These are phyloP conservation scores for Prionailurus viverrinus DNA, from an alignment of 2,113 vertebrate genomes.

Conservation along the genomic window DNA sequence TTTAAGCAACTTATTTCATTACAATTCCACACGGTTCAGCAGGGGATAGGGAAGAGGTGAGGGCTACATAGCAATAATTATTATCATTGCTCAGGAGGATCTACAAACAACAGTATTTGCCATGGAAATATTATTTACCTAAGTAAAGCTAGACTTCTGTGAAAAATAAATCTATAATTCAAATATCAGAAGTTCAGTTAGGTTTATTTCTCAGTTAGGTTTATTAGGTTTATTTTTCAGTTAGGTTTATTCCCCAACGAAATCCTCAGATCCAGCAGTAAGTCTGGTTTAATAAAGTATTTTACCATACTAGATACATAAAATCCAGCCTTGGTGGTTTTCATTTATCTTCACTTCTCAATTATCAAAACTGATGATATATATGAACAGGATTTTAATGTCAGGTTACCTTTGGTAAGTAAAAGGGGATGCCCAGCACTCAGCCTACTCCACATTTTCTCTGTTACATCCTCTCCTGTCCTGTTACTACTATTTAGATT, in stretches of 20 bases:
- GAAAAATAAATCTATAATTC: conserved; percentile 45
- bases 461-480: not conserved
- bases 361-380: not conserved
- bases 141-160: conserved; percentile 17
- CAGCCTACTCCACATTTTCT: not conserved
- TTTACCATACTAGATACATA: conserved; percentile 12
- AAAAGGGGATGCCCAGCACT: not conserved
- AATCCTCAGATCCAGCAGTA: not conserved
- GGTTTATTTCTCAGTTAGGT: not conserved
- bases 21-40: not conserved
- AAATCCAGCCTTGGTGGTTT: not conserved
- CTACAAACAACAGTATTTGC: not conserved
- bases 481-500: not conserved
- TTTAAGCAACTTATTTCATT: not conserved
- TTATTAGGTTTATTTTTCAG: not conserved
- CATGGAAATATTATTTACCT: conserved; percentile 31
- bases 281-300: conserved; percentile 4
- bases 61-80: not conserved
- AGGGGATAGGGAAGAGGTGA: not conserved
- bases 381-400: not conserved
- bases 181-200: not conserved
- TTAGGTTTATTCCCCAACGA: not conserved
- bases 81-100: not conserved
- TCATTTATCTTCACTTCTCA: not conserved
- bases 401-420: not conserved